Evolutionary conservation across 2,797 vertebrate species (phyloP).

Genomic region (Gymnoscopelus microlampas): DNA sequence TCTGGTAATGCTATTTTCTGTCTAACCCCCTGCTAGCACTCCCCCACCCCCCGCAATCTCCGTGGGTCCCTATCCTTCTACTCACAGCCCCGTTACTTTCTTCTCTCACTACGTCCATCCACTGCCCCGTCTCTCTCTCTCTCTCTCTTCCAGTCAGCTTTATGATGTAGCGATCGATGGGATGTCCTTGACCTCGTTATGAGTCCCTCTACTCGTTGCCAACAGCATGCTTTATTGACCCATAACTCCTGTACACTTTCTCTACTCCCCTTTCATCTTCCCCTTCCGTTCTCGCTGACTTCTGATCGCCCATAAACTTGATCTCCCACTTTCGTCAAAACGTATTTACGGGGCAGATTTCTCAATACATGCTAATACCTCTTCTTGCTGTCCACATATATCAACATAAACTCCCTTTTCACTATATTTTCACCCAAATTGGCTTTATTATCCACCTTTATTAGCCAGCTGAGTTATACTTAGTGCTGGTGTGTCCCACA

Average conservation of each 20-base stretch:
- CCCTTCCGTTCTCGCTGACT: constrained; percentile 30
- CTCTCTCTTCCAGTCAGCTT: constrained; percentile 63
- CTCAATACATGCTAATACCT: constrained; percentile 1
- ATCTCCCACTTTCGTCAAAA: constrained; percentile 40
- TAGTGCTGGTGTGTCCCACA: too few species aligned
- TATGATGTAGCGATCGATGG: constrained; percentile 77
- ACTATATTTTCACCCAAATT: background rate
- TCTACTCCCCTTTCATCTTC: constrained; percentile 40
- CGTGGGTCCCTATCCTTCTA: too few species aligned
- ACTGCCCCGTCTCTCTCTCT: constrained; percentile 8
- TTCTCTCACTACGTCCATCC: background rate
- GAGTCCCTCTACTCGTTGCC: constrained; percentile 69
- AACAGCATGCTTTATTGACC: constrained; percentile 77
- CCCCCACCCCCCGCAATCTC: constrained; percentile 13
- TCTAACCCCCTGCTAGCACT: constrained; percentile 48
- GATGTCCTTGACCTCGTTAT: constrained; percentile 81
- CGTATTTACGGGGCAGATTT: constrained; percentile 4
- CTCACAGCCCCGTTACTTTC: too few species aligned
- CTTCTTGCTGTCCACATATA: constrained; percentile 23
- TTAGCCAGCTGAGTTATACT: background rate
- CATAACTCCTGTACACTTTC: constrained; percentile 67
- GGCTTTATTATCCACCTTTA: background rate
- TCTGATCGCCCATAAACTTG: constrained; percentile 43
- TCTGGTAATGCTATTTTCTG: too few species aligned
- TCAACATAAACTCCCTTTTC: constrained; percentile 8